Evolutionary conservation across 2,113 vertebrate species (phyloP), one percentile per base, ranked within the genome.

Genomic region (Ivindomyrus marchei): DNA sequence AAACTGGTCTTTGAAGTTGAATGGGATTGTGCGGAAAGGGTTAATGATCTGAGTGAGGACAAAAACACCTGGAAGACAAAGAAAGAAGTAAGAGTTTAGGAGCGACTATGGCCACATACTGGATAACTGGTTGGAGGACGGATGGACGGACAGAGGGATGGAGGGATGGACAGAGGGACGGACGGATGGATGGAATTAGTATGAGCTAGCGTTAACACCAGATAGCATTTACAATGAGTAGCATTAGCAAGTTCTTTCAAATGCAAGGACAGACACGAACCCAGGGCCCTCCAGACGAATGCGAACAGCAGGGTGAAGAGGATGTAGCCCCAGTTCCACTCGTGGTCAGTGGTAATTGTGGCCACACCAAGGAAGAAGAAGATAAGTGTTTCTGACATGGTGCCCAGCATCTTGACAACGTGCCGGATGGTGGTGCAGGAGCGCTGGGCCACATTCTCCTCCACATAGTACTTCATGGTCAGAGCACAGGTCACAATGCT

Each of bases 311-410:
- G 93, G 0, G 97, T 98, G 95, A 97, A 99, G 92, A 98, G 95
- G 91, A 99, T 97, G 1, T 99, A 99, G 89, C 96, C 97, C 98
- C 97, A 98, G 95, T 98, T 99, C 98, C 97, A 99, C 92, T 99
- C 98, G 0, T 99, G 98, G 6, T 98, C 97, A 49, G 97, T 98
- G 15, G 98, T 98, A 36, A 99, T 95, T 0, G 98, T 98, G 91
- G 98, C 98, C 87, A 99, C 97, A 0, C 98, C 98, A 95, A 99
- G 97, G 94, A 99, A 99, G 93, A 99, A 99, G 95, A 99, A 99
- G 94, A 99, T 99, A 90, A 99, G 95, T 2, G 98, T 99, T 93
- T 99, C 98, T 0, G 98, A 98, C 92, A 99, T 97, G 62, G 97
- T 97, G 95, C 98, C 97, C 3, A 98, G 92, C 98, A 99, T 99